Evolutionary conservation across 1,140 invertebrate genomes (phyloP).

Genomic region (Sitodiplosis mosellana): DNA sequence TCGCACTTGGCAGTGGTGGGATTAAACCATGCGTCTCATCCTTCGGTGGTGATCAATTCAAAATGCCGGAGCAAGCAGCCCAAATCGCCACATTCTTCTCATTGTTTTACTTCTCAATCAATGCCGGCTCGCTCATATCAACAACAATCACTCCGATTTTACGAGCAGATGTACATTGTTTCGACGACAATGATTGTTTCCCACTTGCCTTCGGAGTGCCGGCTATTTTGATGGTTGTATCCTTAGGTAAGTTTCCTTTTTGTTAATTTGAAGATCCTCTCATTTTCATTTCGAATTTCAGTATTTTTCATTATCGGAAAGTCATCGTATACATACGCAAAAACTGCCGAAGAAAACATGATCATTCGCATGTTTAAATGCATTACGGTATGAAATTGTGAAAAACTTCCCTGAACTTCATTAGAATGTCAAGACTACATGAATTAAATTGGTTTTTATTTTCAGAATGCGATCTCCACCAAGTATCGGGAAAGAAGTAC

Average conservation of each 20-base stretch:
- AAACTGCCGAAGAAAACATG: slow-evolving; percentile 59
- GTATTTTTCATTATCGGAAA: slow-evolving; percentile 58
- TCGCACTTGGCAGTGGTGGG: slow-evolving; percentile 54
- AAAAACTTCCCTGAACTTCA: background rate
- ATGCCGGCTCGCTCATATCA: slow-evolving; percentile 58
- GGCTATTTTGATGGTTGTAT: slow-evolving; percentile 46
- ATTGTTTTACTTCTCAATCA: slow-evolving; percentile 66
- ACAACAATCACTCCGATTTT: slow-evolving; percentile 59
- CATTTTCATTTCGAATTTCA: background rate
- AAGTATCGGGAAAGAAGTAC: background rate
- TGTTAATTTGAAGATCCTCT: background rate
- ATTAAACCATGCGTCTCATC: slow-evolving; percentile 73
- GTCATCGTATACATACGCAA: slow-evolving; percentile 45
- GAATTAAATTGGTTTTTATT: background rate
- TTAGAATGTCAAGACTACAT: background rate
- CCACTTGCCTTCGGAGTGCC: slow-evolving; percentile 65
- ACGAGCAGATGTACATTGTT: slow-evolving; percentile 45
- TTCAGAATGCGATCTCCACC: background rate
- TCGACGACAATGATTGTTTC: slow-evolving; percentile 47
- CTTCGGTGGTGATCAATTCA: slow-evolving; percentile 70
- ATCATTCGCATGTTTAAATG: slow-evolving; percentile 51
- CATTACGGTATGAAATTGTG: slow-evolving; percentile 23
- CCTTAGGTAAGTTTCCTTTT: slow-evolving; percentile 35
- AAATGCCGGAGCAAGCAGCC: slow-evolving; percentile 33
- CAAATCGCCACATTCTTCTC: slow-evolving; percentile 56